Evolutionary conservation across 2,113 vertebrate genomes (phyloP), one percentile per base, ranked within the genome.

Genomic region (Pagrus major): DNA sequence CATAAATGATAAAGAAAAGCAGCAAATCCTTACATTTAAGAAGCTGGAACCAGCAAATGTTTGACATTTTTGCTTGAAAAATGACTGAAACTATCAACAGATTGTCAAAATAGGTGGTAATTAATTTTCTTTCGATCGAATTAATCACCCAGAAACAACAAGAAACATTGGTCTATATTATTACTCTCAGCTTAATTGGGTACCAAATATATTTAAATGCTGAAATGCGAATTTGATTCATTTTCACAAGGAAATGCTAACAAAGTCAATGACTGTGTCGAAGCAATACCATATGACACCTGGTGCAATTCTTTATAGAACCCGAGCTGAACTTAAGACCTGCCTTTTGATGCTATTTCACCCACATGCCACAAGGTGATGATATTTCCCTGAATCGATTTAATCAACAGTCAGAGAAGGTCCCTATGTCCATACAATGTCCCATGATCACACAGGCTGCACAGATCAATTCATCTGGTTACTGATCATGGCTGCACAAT

Each of bases 331-430:
- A 25, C 0, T 9, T 31, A 59, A 58, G 21, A 77, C 14, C 12
- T 81, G 59, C 21, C 21, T 69, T 63, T n/a, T 54, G 37, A 61
- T 90, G 91, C 75, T 4, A 78, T 92, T 83, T 85, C 70, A 72
- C 33, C 25, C 21, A 60, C 27, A 68, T 16, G 81, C 92, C 94
- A 94, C 87, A 93, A 90, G 92, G 82, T 92, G 89, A 86, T 86
- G 93, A 87, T 86, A 93, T 93, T 88, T 93, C 79, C 55, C 87
- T 65, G n/a, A 54, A 79, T 72, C 27, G n/a, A 59, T 39, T 78
- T 39, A 21, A 52, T 39, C 29, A 81, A 23, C 21, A 81, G 35
- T 51, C n/a, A 74, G n/a, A 44, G 16, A 58, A 29, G 2, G 27
- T 63, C 64, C 31, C 67, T 25, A 2, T 29, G 18, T 71, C 61